Conservation (phyloP, 2,888 invertebrate genomes). For the Apocheima hispidaria region DNA sequence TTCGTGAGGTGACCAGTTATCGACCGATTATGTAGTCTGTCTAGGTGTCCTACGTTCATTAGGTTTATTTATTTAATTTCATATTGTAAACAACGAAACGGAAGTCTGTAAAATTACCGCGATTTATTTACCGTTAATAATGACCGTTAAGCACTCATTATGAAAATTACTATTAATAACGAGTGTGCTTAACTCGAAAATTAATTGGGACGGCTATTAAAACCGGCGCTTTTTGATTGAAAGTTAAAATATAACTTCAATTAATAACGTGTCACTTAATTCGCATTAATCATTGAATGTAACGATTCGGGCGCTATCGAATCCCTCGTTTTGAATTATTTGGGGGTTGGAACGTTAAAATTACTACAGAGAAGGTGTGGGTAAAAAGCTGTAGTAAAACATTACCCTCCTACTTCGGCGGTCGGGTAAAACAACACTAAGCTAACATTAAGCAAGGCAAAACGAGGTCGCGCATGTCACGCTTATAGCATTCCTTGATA, state of each 20-base stretch:
- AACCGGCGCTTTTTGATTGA: conserved; percentile 18
- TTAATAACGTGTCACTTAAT: conserved; percentile 13
- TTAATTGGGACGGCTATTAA: conserved; percentile 29
- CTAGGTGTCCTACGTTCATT: too few relatives aligned
- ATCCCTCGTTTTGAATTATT: background rate
- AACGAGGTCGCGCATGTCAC: too few relatives aligned
- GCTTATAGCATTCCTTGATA: too few relatives aligned
- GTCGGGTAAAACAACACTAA: too few relatives aligned
- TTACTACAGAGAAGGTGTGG: background rate
- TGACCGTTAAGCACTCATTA: conserved; percentile 23
- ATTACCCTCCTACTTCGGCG: too few relatives aligned
- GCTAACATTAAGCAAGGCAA: too few relatives aligned
- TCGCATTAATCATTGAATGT: background rate
- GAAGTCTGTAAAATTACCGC: conserved; percentile 8
- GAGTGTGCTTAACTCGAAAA: conserved; percentile 20
- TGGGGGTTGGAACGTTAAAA: background rate
- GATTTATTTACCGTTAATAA: conserved; percentile 24
- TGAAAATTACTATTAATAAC: conserved; percentile 25
- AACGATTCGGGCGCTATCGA: background rate
- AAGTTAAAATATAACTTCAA: conserved; percentile 19
- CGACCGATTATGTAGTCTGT: too few relatives aligned
- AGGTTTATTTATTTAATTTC: too few relatives aligned
- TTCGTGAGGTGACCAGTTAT: too few relatives aligned
- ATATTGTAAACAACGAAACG: background rate
- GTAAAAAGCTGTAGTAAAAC: background rate